These are phyloP conservation scores for Syndactyla subalaris DNA, from an alignment of 2,797 vertebrate genomes.

Conservation along the genomic window DNA sequence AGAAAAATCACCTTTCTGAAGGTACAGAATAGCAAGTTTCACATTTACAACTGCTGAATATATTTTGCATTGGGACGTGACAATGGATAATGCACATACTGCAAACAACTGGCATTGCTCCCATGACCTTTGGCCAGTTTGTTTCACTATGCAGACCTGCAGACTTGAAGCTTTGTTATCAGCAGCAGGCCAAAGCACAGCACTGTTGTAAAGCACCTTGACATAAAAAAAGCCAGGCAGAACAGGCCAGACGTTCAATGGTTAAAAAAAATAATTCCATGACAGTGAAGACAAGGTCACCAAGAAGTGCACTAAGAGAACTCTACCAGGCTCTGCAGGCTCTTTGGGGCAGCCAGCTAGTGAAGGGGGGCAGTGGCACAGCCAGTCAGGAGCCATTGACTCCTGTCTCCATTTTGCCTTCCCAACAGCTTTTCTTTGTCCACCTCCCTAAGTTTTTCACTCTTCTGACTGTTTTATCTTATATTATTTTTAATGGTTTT, in stretches of 20 bases:
- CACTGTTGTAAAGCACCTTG: accelerated
- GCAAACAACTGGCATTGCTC: neutral
- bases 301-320: neutral
- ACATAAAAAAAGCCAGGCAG: neutral
- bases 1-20: neutral
- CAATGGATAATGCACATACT: neutral
- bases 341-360: neutral
- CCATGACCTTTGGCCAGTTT: neutral
- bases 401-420: neutral
- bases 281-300: neutral
- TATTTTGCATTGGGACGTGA: neutral
- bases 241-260: neutral
- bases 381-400: neutral
- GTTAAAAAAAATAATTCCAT: neutral
- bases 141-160: neutral
- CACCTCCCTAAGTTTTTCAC: neutral
- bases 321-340: neutral
- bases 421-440: neutral
- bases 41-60: neutral
- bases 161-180: neutral
- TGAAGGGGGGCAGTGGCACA: neutral
- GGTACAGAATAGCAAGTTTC: neutral
- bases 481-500: neutral
- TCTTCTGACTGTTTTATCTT: neutral
- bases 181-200: neutral